A percentile compares a stretch with the other conserved stretches of the same genome.
Evolutionary conservation across 2,797 vertebrate genomes (phyloP).

Genomic region (Aphelocoma californica): DNA sequence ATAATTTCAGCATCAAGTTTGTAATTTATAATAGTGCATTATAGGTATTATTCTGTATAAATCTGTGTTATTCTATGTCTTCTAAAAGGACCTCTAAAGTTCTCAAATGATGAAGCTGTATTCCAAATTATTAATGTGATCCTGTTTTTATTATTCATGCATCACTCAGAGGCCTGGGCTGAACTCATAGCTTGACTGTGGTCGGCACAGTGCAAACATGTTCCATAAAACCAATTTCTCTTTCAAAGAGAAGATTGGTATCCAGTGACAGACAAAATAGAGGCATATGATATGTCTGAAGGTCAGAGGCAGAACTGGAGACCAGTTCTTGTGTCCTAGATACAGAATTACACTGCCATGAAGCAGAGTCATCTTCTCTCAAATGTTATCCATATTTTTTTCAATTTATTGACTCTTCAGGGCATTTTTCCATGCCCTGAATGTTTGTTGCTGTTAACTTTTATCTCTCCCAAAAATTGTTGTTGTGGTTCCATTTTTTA

Average conservation of each 20-base stretch:
- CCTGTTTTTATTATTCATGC: background rate
- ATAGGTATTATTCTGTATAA: background rate
- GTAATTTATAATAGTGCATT: background rate
- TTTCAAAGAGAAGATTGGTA: background rate
- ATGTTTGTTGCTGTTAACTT: background rate
- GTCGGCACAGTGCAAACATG: background rate
- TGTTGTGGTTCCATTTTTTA: background rate
- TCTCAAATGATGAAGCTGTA: background rate
- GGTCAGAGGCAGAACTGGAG: background rate
- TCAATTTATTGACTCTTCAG: background rate
- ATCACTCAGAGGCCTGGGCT: background rate
- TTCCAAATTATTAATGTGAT: background rate
- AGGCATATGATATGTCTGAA: background rate
- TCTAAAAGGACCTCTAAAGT: background rate
- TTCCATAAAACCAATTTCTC: background rate
- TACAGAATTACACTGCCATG: background rate
- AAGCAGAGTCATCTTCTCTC: background rate
- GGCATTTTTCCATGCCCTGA: background rate
- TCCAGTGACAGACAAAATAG: background rate
- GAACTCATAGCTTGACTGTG: background rate
- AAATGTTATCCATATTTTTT: background rate
- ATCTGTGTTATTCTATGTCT: background rate
- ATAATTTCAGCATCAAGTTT: background rate
- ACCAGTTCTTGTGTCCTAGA: background rate
- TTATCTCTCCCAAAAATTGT: background rate